Evolutionary conservation across 2,113 vertebrate species (phyloP).

Genomic region (Columbina picui): DNA sequence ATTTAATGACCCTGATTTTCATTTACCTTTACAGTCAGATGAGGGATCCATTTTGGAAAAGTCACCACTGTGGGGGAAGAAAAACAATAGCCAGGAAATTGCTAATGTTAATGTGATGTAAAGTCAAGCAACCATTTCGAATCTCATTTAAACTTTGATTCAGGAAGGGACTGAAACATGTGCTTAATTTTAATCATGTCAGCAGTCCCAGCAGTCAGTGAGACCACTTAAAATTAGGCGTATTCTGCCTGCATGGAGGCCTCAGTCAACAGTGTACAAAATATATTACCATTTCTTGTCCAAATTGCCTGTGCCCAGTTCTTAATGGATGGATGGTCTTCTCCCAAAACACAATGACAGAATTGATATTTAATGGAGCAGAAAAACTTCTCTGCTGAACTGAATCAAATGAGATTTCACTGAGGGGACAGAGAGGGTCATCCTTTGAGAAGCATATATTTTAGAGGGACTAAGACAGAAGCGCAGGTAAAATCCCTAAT

Average conservation of each 20-base stretch:
- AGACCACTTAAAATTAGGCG: constrained; percentile 19
- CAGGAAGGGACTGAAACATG: constrained; percentile 51
- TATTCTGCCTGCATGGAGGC: neutral
- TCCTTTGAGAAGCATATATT: neutral
- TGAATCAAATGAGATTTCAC: neutral
- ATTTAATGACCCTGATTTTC: constrained; percentile 64
- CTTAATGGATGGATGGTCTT: constrained; percentile 56
- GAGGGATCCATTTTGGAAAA: constrained; percentile 68
- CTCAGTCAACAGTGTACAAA: constrained; percentile 54
- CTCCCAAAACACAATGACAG: neutral
- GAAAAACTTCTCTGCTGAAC: neutral
- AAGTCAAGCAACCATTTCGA: constrained; percentile 67
- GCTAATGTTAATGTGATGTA: constrained; percentile 64
- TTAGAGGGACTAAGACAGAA: neutral
- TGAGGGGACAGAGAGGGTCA: neutral
- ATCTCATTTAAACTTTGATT: constrained; percentile 62
- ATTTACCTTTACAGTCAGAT: constrained; percentile 59
- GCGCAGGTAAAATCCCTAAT: neutral
- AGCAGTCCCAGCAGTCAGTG: constrained; percentile 29
- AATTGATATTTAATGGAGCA: neutral
- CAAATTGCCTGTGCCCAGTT: neutral
- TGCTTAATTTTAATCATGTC: constrained; percentile 61
- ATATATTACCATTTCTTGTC: constrained; percentile 12
- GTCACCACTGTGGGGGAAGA: constrained; percentile 58
- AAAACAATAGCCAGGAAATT: constrained; percentile 69